Conservation (phyloP, 2,797 vertebrate genomes). For the Delichon dasypus region DNA sequence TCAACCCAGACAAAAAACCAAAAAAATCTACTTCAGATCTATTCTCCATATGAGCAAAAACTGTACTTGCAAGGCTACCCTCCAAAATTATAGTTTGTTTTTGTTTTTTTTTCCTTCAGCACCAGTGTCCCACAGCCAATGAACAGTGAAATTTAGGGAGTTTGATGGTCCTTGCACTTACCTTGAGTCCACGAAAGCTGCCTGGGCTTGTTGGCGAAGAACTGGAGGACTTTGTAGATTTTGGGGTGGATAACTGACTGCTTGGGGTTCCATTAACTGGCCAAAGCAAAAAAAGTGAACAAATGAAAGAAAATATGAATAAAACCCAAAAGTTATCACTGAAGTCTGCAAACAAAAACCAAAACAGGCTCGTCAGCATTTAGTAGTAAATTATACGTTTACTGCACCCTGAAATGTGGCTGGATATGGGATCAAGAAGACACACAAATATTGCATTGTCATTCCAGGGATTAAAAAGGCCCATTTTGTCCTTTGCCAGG, state of each 20-base stretch:
- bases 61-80: background rate
- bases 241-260: constrained; percentile 89
- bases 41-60: background rate
- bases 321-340: background rate
- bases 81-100: background rate
- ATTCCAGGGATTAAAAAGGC: background rate
- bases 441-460: background rate
- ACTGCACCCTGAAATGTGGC: background rate
- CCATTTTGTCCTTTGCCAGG: background rate
- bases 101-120: background rate
- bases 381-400: background rate
- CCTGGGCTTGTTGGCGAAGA: constrained; percentile 93
- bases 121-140: background rate
- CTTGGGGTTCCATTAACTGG: constrained; percentile 90
- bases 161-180: constrained; percentile 59
- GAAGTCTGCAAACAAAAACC: background rate
- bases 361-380: constrained; percentile 6
- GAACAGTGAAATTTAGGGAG: background rate
- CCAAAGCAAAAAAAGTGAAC: constrained; percentile 30
- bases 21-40: background rate
- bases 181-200: constrained; percentile 85
- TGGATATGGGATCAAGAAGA: background rate
- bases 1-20: background rate
- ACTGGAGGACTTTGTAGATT: constrained; percentile 92
- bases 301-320: background rate